These are phyloP conservation scores for Pseudocheirus occidentalis DNA, from an alignment of 2,797 vertebrate genomes.

Conservation along the genomic window DNA sequence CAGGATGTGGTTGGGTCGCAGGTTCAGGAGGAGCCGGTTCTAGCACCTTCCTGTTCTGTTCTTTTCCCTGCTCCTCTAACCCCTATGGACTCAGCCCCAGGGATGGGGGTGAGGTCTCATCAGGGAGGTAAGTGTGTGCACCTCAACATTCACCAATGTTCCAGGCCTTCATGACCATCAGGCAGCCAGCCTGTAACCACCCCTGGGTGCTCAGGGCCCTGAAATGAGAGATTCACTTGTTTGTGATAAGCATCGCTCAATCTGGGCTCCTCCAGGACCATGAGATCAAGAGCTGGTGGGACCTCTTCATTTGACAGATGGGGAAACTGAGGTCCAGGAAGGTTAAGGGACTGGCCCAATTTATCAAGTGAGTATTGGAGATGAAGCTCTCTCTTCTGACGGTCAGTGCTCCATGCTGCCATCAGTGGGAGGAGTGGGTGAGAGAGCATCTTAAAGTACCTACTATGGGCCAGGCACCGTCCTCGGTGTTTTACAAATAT, in stretches of 20 bases:
- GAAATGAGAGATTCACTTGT: background rate
- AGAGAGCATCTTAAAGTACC: background rate
- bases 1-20: background rate
- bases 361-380: background rate
- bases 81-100: background rate
- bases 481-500: background rate
- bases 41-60: background rate
- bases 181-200: background rate
- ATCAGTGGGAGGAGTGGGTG: background rate
- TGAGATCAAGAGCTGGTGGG: background rate
- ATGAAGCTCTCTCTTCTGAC: background rate
- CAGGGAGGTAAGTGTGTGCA: background rate
- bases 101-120: background rate
- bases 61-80: background rate
- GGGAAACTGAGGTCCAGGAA: background rate
- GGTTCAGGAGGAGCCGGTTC: background rate
- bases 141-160: background rate
- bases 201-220: background rate
- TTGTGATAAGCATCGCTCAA: background rate
- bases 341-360: background rate
- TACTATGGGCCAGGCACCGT: background rate
- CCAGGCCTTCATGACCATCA: background rate
- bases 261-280: background rate
- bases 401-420: background rate
- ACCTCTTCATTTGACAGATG: background rate